Percentiles rank a stretch among this genome's conserved stretches.
These are phyloP conservation scores for Eupeodes luniger DNA, from an alignment of 2,888 invertebrate species.

Conservation along the genomic window DNA sequence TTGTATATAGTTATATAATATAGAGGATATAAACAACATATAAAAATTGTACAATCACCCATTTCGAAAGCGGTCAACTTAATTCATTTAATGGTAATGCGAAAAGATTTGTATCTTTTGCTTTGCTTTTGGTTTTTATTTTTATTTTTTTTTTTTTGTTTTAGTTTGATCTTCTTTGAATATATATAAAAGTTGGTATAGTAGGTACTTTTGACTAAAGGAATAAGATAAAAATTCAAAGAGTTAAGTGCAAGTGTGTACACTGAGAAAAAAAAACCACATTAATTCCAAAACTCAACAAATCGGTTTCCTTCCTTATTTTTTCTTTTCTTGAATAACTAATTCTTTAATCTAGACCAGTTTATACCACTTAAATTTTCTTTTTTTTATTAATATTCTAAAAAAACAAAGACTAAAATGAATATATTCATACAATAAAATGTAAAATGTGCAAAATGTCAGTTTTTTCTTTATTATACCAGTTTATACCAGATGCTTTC, in stretches of 20 bases:
- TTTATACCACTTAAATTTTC: too few species aligned
- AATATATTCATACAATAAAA: too few species aligned
- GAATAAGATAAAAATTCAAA: constrained; percentile 67
- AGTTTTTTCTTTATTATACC: too few species aligned
- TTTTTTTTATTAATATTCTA: too few species aligned
- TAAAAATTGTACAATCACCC: constrained; percentile 76
- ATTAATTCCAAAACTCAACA: too few species aligned
- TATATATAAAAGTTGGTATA: constrained; percentile 27
- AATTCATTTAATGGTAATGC: constrained; percentile 76
- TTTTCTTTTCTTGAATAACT: background rate
- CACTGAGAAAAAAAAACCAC: background rate
- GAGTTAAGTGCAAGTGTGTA: constrained; percentile 64
- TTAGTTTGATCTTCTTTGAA: constrained; percentile 53
- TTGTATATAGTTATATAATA: background rate
- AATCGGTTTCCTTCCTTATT: background rate
- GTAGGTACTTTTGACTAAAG: constrained; percentile 54
- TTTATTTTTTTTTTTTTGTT: background rate
- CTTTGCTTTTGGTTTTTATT: constrained; percentile 48
- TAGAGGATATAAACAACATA: constrained; percentile 62
- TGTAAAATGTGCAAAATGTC: too few species aligned
- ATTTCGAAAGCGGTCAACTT: constrained; percentile 76
- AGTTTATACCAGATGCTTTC: too few species aligned
- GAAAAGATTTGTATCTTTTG: constrained; percentile 73
- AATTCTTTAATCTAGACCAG: background rate
- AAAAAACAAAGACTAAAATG: too few species aligned